These are phyloP conservation scores for Chiroxiphia lanceolata DNA, from an alignment of 2,797 vertebrate species.

Conservation along the genomic window DNA sequence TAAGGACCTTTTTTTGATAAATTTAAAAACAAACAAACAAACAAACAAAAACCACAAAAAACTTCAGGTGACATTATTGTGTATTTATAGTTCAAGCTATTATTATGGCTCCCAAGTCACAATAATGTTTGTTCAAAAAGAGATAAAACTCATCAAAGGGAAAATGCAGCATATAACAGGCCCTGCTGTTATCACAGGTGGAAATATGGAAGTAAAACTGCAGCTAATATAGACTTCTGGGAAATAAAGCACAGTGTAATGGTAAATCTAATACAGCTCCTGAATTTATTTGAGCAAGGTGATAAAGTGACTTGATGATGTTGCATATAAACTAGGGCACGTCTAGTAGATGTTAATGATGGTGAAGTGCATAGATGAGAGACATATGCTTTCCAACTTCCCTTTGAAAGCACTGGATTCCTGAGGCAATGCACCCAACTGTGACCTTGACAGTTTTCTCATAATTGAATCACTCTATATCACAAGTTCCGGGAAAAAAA, in stretches of 20 bases:
- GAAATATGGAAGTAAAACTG: neutral
- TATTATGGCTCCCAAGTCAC: neutral
- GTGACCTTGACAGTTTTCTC: neutral
- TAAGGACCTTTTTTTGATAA: rapidly evolving
- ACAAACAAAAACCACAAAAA: neutral
- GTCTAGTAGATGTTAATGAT: neutral
- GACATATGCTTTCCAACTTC: neutral
- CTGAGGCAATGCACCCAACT: neutral
- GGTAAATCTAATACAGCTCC: neutral
- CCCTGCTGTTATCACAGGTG: neutral
- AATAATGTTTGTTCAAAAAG: neutral
- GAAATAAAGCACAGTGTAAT: neutral
- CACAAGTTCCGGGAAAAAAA: neutral
- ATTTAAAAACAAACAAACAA: neutral
- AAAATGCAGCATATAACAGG: neutral
- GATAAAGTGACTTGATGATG: neutral
- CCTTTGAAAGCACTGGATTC: neutral
- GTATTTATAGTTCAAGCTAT: neutral
- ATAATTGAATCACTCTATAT: neutral
- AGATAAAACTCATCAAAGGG: neutral
- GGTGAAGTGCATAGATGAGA: neutral
- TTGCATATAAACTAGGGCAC: neutral
- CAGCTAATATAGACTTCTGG: neutral
- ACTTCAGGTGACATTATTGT: rapidly evolving
- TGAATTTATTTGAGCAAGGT: neutral